Evolutionary conservation across 2,888 invertebrate genomes (phyloP), one percentile per base, ranked within the genome.

Genomic region (Leptopilina drosophilae): DNA sequence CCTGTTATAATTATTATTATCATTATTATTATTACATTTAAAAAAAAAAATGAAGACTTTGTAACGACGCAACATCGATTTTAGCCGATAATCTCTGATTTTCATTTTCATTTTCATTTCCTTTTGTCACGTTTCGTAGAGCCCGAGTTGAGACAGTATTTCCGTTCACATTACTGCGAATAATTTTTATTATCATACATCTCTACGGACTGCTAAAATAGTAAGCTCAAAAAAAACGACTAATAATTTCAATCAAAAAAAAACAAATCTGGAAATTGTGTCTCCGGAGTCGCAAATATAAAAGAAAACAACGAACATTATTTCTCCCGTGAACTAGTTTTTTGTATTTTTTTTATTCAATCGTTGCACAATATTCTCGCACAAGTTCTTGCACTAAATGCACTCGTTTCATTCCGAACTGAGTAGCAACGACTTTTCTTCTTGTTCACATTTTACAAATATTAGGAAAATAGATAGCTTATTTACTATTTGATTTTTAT

Each of bases 11-110:
- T 77, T 33, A 33, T 33, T 33, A 33, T 33, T 33, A 33, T 33
- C 3, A 33, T 33, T 33, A 33, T 33, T 2, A 33, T 33, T 33
- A 33, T 33, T 64, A 77, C 64, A 76, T 77, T n/a, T n/a, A n/a
- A 49, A 49, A 49, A 49, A 49, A 49, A 80, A 82, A 20, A 20
- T 20, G 20, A 20, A 33, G 80, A 82, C 80, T 80, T 78, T 78
- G 66, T 82, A 80, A 82, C 77, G 79, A 80, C 77, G 82, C 79
- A 80, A 82, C 79, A 80, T 80, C 80, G 80, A 82, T 80, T 82
- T 80, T 79, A 79, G 82, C 76, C 76, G 76, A 53, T 81, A 56
- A 56, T 56, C 73, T 56, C 26, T 49, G 26, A 73, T 73, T 56
- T 26, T 20, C 15, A 15, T 15, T 9, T 33, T 33, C 49, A 1